Conservation (phyloP, 1,140 invertebrate genomes). For the Antheraea mylitta region DNA sequence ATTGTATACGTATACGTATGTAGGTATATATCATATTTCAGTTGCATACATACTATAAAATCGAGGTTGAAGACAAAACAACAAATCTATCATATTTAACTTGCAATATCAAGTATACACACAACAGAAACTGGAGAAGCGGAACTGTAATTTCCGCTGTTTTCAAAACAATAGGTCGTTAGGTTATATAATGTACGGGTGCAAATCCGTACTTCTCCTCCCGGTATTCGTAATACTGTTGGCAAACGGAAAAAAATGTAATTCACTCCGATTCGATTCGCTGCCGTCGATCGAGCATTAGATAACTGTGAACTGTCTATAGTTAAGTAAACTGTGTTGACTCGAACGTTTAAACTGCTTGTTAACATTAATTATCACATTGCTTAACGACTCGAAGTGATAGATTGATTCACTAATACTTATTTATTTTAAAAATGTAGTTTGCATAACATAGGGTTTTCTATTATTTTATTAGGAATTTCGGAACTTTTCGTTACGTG, state of each 20-base stretch:
- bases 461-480: too few relatives aligned
- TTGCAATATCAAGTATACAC: conserved; percentile 24
- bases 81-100: conserved; percentile 17
- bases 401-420: neutral
- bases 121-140: conserved; percentile 36
- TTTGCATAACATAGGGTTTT: too few relatives aligned
- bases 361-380: neutral
- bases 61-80: neutral
- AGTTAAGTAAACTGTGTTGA: neutral
- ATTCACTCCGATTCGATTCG: conserved; percentile 49
- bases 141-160: conserved; percentile 62
- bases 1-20: too few relatives aligned
- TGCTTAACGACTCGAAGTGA: neutral
- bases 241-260: conserved; percentile 31
- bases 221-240: conserved; percentile 6
- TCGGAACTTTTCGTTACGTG: too few relatives aligned
- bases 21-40: too few relatives aligned
- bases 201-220: conserved; percentile 10
- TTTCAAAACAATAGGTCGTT: conserved; percentile 60
- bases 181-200: conserved; percentile 50
- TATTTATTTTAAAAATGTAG: neutral
- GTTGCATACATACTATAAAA: too few relatives aligned
- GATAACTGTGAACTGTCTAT: conserved; percentile 29
- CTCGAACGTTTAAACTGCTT: neutral
- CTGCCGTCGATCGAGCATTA: conserved; percentile 40